Base-by-base conservation (phyloP, 92 coral and sea anemone genomes). In the Blastomussa wellsi region DNA sequence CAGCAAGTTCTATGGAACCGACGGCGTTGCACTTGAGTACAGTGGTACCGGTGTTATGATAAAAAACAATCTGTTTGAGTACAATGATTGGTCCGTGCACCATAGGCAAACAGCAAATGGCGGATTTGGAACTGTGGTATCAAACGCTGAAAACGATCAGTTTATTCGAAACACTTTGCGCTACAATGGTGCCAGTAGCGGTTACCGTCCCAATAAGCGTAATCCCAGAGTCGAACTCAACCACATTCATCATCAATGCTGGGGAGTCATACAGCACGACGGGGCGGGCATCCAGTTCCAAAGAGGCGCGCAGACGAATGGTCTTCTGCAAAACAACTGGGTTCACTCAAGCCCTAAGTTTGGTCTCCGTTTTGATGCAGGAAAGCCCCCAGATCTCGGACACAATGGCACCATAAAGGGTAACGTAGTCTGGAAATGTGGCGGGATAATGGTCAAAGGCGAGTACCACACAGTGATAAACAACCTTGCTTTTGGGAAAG, bases 161-260 rank as follows among this genome's bases (percentile, higher is more conserved):
- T 88, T 79, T 49, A 74, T 88, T 36, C 59, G 93, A 15, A 88
- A 90, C 76, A 90, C 93, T 14, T 51, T 90, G 53, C 52, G 90
- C 26, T 88, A 9, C 33, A 90, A 90, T 20, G 93, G 93, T 12
- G 93, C 93, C 0, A 83, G 86, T 24, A 85, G 75, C 24, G 92
- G 92, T 16, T 78, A 36, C 76, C 72, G 91, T 32, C 87, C 84
- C 15, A 60, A 31, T 17, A 70, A 65, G 3, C 89, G 38, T 15
- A 26, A 66, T 36, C 80, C 89, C 7, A 19, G 20, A 7, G 82
- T 88, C 6, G 72, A 47, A 0, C 86, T 93, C 7, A 93, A 93
- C 83, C 94, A 88, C 82, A 72, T 93, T n/a, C 94, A 91, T 39
- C 91, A 93, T 64, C 96, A 93, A 36, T 93, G 96, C 77, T 93